A percentile compares a stretch with the other conserved stretches of the same genome.
Conservation (phyloP, 2,113 vertebrate genomes). For the Sorex araneus region DNA sequence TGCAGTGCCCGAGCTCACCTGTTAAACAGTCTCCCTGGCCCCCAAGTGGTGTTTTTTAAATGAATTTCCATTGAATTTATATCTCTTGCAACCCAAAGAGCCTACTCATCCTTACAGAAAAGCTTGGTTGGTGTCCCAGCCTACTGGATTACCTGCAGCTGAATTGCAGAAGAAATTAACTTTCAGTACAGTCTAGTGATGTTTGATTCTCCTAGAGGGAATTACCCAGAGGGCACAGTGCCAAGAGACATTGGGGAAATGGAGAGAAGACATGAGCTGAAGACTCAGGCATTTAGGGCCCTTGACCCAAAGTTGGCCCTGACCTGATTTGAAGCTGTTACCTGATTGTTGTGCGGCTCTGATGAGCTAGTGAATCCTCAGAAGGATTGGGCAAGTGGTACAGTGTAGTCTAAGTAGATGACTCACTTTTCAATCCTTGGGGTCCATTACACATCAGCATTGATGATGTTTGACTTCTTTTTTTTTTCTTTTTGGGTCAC, state of each 20-base stretch:
- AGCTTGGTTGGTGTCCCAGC: not conserved
- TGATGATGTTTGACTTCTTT: too few species aligned
- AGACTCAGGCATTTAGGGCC: not conserved
- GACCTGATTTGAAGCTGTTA: not conserved
- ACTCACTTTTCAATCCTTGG: not conserved
- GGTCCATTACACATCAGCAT: not conserved
- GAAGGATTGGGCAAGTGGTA: not conserved
- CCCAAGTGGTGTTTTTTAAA: not conserved
- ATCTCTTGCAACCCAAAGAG: not conserved
- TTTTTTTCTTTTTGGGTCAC: too few species aligned
- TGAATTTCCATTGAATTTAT: not conserved
- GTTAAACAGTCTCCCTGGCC: too few species aligned
- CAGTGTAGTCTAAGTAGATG: not conserved
- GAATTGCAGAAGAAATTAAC: constrained; percentile 9
- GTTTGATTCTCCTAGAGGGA: not conserved
- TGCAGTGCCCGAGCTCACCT: too few species aligned
- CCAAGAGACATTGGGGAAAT: not conserved
- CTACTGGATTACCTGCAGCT: not conserved
- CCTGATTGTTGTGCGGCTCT: not conserved
- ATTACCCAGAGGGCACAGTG: not conserved
- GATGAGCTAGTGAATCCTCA: constrained; percentile 22
- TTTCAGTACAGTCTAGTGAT: not conserved
- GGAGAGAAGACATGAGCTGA: not conserved
- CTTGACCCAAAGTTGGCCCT: not conserved
- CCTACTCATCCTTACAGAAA: constrained; percentile 37